Evolutionary conservation across 2,113 vertebrate species (phyloP), one percentile per base, ranked within the genome.

Genomic region (Meriones unguiculatus): DNA sequence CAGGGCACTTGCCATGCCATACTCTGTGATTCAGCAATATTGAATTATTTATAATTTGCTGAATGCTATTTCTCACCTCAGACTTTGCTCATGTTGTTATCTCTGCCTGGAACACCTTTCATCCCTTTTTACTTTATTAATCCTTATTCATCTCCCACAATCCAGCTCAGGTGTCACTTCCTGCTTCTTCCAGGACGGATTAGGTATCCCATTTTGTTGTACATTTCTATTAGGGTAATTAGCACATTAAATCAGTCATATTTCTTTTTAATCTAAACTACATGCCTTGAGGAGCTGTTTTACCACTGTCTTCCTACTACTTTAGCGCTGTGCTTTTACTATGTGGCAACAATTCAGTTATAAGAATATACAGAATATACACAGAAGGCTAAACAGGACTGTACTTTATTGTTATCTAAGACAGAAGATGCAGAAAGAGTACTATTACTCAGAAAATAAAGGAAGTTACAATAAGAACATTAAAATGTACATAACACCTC

Each of bases 61-160:
- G 94, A 97, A 97, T 93, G 89, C 91, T 91, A 76, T 87, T 91
- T 97, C 94, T 96, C 94, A 97, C 86, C 91, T 96, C 94, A 96
- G 96, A 94, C 94, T 96, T 94, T 94, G 91, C 87, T 96, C 93
- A 96, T 93, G 93, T 75, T 97, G 81, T 95, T 97, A 90, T 89
- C 64, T 97, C 84, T 97, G 95, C 93, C 95, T 95, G 87, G 91
- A 96, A 95, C 62, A 94, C 95, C 87, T 93, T 94, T 96, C 89
- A 94, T 87, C 91, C 89, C 97, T 95, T 97, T 95, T 91, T 91
- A 97, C 46, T 95, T 96, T 96, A 96, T 96, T 96, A 94, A 95
- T 92, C 80, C 82, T 97, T 96, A 98, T 75, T 95, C 95, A 96
- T 96, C 50, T 95, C 93, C 96, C 95, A 97, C 96, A 96, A 88